Base-by-base conservation (phyloP, 2,113 vertebrate species). In the Hemibates koningsi region DNA sequence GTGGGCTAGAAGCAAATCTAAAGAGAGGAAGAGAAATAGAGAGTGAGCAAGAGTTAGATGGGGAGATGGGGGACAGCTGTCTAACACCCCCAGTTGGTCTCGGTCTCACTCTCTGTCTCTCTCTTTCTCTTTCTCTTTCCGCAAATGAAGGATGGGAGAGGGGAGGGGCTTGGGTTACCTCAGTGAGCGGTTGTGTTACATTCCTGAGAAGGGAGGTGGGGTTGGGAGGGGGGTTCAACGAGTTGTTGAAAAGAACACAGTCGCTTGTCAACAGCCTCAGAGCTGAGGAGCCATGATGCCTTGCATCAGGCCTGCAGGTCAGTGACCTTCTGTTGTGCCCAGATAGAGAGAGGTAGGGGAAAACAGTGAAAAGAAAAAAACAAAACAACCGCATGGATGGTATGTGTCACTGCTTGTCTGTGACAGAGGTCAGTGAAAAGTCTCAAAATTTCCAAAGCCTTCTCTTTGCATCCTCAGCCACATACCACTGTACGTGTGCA, bases 211-310 rank as follows among this genome's bases (percentile, higher is more conserved):
- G 96, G 95, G 96, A 96, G 93, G 92, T 89, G 91, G 92, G 71
- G 71, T 76, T 91, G 12, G 36, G 86, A 90, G 92, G 89, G 92
- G 82, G 95, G 96, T 97, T 98, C 96, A 96, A 96, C 95, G 96
- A 97, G 97, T 97, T 98, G 98, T 96, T 99, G 98, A 99, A 98
- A 99, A 98, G 97, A 98, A 98, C 94, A 97, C 97, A 98, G 97
- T 97, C 87, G 85, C 97, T 98, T 98, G 98, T 99, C 98, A 98
- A 97, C 98, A 97, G 97, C 96, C 94, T 92, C 93, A 90, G 93
- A 97, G 97, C 94, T 95, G 95, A 96, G 95, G 97, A 97, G 97
- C 96, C 97, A 98, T 98, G 97, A 95, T 97, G 97, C 97, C 96
- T 96, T 96, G 96, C 97, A 97, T 97, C 96, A 97, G 96, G 96